A percentile compares a stretch with the other conserved stretches of the same genome.
These are phyloP conservation scores for Pygoscelis antarcticus DNA, from an alignment of 2,113 vertebrate genomes.

Conservation along the genomic window DNA sequence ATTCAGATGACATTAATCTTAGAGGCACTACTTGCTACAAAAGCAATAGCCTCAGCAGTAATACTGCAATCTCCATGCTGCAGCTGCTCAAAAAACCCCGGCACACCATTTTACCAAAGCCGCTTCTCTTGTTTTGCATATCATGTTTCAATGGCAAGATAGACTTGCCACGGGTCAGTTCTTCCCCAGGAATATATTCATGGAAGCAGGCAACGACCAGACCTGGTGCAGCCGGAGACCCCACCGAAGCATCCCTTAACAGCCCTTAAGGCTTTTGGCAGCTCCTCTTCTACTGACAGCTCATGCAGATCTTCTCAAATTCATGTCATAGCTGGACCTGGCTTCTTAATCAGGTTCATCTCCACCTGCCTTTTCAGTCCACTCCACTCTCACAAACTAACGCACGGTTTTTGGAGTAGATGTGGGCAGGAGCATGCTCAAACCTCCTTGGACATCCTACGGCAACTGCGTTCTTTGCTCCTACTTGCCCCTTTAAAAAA, in stretches of 20 bases:
- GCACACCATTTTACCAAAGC: not conserved
- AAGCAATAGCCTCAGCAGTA: not conserved
- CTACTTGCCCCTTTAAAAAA: not conserved
- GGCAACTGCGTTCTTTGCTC: not conserved
- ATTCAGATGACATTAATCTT: not conserved
- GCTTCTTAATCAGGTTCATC: not conserved
- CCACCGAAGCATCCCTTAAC: not conserved
- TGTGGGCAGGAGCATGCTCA: not conserved
- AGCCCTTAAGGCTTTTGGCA: not conserved
- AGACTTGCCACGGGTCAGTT: not conserved
- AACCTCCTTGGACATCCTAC: not conserved
- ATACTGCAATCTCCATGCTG: not conserved
- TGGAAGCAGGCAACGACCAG: not conserved
- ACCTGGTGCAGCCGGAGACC: not conserved
- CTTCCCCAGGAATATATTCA: not conserved
- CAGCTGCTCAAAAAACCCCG: not conserved
- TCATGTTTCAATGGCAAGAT: not conserved
- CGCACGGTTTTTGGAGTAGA: accelerated
- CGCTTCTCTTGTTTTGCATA: not conserved
- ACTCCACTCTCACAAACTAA: not conserved
- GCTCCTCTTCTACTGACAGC: not conserved
- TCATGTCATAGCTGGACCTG: not conserved
- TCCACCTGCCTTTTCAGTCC: not conserved
- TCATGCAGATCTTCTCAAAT: not conserved
- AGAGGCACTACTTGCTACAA: not conserved